Evolutionary conservation across 2,888 invertebrate species (phyloP), one percentile per base, ranked within the genome.

Genomic region (Tetranychus piercei): DNA sequence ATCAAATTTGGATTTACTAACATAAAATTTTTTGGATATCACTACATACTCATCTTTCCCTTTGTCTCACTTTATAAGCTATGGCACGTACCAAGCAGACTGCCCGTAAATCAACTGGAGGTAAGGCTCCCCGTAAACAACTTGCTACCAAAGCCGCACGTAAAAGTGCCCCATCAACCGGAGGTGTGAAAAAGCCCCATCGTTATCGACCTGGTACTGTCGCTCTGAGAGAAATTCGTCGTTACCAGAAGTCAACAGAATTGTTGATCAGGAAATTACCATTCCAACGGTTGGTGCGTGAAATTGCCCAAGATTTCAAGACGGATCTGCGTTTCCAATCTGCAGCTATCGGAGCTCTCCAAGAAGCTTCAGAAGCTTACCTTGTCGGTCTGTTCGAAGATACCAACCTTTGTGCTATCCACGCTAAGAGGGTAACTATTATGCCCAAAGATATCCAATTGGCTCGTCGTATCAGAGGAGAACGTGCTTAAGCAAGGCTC

Each of bases 71-170:
- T 5, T 34, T 34, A 34, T 34, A 34, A 34, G 34, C 34, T 34
- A 94, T 94, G 94, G 94, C 94, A 79, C 93, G 94, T 90, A 94
- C 94, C 45, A 94, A 94, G 88, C 94, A 94, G 84, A 94, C 94
- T 74, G 94, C 94, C 75, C 91, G 94, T 88, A 94, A 94, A 84
- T 93, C 93, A 1, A 94, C 94, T 75, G 94, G 94, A 88, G 94
- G 94, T 81, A 94, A 94, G 86, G 94, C 94, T 80, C 94, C 94
- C 76, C 89, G 94, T 80, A 94, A 94, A 85, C 94, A 94, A 83
- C 81, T 89, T 76, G 94, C 94, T 72, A 94, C 94, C 74, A 94
- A 94, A 85, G 94, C 94, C 65, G 94, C 94, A 65, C 89, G 94
- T 84, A 94, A 94, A 85, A 92, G 91, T 78, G 94, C 94, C 65